Conservation (phyloP, 2,113 vertebrate genomes). For the Scomber japonicus region DNA sequence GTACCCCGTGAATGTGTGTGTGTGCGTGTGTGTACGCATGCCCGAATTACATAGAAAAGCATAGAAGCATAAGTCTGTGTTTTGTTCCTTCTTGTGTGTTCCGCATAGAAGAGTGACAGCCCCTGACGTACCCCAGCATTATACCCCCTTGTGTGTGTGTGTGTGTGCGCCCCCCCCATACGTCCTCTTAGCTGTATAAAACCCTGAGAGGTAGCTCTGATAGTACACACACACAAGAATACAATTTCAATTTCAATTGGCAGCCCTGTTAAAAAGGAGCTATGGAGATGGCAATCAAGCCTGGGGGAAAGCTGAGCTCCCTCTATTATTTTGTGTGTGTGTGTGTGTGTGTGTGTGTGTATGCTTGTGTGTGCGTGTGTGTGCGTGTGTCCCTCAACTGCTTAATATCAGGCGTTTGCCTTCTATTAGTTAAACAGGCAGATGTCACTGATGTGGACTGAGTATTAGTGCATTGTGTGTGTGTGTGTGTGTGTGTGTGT, state of each 20-base stretch:
- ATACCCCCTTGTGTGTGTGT: constrained; percentile 52
- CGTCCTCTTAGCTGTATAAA: constrained; percentile 74
- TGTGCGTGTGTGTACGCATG: constrained; percentile 3
- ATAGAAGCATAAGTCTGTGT: constrained; percentile 67
- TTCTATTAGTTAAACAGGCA: constrained; percentile 79
- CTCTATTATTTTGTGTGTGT: constrained; percentile 47
- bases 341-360: constrained; percentile 23
- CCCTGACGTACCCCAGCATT: constrained; percentile 71
- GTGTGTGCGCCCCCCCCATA: constrained; percentile 22
- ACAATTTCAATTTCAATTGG: constrained; percentile 86
- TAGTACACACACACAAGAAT: constrained; percentile 80
- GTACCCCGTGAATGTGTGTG: constrained; percentile 2
- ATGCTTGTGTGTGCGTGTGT: constrained; percentile 6
- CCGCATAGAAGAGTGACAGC: constrained; percentile 73
- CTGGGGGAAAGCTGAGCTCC: constrained; percentile 67
- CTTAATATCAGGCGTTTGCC: constrained; percentile 74
- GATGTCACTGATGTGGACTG: constrained; percentile 72
- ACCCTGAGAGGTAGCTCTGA: constrained; percentile 78
- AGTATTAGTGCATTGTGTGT: constrained; percentile 60
- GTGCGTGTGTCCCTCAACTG: constrained; percentile 36
- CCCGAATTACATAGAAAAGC: constrained; percentile 67
- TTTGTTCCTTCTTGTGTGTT: constrained; percentile 73
- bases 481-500: constrained; percentile 19
- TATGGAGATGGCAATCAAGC: constrained; percentile 82
- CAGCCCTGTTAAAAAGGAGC: constrained; percentile 75